Evolutionary conservation across 2,888 invertebrate genomes (phyloP).

Genomic region (Stictocephala bisonia): DNA sequence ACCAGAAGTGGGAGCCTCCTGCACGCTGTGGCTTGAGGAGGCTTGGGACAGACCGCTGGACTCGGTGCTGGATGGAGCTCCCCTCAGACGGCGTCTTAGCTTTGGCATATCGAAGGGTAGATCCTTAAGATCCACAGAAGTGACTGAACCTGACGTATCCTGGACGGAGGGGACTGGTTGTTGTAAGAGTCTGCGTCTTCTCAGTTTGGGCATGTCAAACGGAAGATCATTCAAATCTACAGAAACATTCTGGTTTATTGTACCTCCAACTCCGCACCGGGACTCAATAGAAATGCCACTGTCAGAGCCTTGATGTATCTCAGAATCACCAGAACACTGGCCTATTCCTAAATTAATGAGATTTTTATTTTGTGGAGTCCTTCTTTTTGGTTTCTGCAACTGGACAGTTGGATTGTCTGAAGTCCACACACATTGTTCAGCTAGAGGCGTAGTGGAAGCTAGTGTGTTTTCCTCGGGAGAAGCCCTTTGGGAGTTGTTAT

Average conservation of each 20-base stretch:
- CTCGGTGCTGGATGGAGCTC: conserved; percentile 78
- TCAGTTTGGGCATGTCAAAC: conserved; percentile 90
- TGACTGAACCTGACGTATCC: conserved; percentile 65
- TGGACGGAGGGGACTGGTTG: conserved; percentile 62
- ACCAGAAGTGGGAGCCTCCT: conserved; percentile 65
- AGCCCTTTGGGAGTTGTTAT: conserved; percentile 81
- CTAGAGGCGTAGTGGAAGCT: conserved; percentile 64
- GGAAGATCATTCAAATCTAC: conserved; percentile 73
- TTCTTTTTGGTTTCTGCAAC: conserved; percentile 69
- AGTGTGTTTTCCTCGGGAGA: conserved; percentile 72
- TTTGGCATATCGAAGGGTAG: conserved; percentile 95
- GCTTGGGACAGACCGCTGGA: conserved; percentile 81
- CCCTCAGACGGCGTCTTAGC: conserved; percentile 79
- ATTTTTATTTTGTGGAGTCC: conserved; percentile 82
- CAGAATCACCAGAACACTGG: conserved; percentile 71
- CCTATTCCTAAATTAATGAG: conserved; percentile 68
- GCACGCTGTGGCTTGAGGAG: conserved; percentile 84
- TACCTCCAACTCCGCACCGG: conserved; percentile 39
- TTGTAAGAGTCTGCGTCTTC: conserved; percentile 67
- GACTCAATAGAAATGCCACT: conserved; percentile 89
- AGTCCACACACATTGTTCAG: conserved; percentile 55
- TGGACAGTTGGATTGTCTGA: conserved; percentile 5
- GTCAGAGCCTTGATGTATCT: conserved; percentile 83
- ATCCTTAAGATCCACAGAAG: conserved; percentile 81
- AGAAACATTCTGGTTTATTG: conserved; percentile 30